Percentiles rank a stretch among this genome's conserved stretches.
These are phyloP conservation scores for Ormyrus pomaceus DNA, from an alignment of 2,888 invertebrate species.

Conservation along the genomic window DNA sequence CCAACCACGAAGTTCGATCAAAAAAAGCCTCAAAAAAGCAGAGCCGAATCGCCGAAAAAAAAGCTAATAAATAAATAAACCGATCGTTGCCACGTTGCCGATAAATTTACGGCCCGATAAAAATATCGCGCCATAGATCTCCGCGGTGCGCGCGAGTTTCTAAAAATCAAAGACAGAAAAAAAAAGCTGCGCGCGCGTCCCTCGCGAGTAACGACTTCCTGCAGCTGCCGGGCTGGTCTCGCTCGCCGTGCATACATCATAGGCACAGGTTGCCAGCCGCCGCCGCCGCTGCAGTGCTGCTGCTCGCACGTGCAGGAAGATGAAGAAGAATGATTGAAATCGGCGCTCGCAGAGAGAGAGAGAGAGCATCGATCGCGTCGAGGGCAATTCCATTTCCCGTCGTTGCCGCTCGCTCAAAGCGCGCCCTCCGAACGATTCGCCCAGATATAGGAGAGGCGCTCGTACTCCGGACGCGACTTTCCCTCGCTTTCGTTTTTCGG, in stretches of 20 bases:
- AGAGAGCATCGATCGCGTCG: constrained; percentile 30
- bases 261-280: background rate
- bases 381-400: constrained; percentile 46
- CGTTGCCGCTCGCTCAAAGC: constrained; percentile 31
- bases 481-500: background rate
- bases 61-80: too few relatives aligned
- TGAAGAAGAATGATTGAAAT: constrained; percentile 52
- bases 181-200: background rate
- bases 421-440: constrained; percentile 29
- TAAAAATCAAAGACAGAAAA: background rate
- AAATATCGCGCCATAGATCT: too few relatives aligned
- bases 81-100: too few relatives aligned
- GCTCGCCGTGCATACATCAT: constrained; percentile 30
- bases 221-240: background rate
- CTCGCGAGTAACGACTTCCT: constrained; percentile 10
- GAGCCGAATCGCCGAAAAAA: too few relatives aligned
- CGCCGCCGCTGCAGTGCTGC: too few relatives aligned
- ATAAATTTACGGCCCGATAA: too few relatives aligned
- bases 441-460: constrained; percentile 5
- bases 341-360: background rate
- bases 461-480: constrained; percentile 25
- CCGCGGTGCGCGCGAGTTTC: too few relatives aligned
- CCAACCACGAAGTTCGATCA: too few relatives aligned
- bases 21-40: too few relatives aligned
- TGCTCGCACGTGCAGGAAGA: background rate